Evolutionary conservation across 2,797 vertebrate species (phyloP).

Genomic region (Loriculus beryllinus): DNA sequence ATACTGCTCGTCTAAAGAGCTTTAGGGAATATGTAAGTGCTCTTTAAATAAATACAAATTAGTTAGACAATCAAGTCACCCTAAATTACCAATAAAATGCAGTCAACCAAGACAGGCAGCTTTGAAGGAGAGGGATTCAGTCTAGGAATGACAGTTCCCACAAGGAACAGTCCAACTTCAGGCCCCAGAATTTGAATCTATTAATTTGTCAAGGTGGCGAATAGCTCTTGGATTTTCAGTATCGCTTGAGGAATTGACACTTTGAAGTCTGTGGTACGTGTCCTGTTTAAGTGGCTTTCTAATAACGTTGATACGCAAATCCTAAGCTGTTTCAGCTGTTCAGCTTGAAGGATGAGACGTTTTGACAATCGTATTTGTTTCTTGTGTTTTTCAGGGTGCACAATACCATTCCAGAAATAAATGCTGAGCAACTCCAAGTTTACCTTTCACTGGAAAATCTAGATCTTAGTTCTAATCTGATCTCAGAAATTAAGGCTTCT

Average conservation of each 20-base stretch:
- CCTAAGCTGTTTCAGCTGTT: background rate
- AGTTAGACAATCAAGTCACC: background rate
- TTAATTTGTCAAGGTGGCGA: background rate
- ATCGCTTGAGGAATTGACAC: background rate
- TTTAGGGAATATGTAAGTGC: background rate
- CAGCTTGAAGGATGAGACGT: background rate
- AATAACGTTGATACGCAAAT: accelerated
- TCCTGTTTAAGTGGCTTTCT: background rate
- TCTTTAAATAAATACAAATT: conserved; percentile 5
- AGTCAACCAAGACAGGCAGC: background rate
- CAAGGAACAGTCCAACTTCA: background rate
- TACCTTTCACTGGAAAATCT: conserved; percentile 88
- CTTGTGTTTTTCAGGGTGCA: conserved; percentile 82
- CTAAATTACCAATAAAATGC: background rate
- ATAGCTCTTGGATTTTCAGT: background rate
- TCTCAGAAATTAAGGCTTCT: conserved; percentile 88
- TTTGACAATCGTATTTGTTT: background rate
- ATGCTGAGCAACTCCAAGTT: conserved; percentile 83
- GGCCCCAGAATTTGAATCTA: background rate
- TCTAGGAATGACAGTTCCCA: background rate
- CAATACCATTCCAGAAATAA: conserved; percentile 88
- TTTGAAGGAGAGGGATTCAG: background rate
- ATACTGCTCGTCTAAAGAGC: background rate
- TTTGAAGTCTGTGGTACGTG: background rate
- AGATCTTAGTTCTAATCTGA: conserved; percentile 92